Evolutionary conservation across 2,888 invertebrate genomes (phyloP), one percentile per base, ranked within the genome.

Genomic region (Chaetoderma sp.): DNA sequence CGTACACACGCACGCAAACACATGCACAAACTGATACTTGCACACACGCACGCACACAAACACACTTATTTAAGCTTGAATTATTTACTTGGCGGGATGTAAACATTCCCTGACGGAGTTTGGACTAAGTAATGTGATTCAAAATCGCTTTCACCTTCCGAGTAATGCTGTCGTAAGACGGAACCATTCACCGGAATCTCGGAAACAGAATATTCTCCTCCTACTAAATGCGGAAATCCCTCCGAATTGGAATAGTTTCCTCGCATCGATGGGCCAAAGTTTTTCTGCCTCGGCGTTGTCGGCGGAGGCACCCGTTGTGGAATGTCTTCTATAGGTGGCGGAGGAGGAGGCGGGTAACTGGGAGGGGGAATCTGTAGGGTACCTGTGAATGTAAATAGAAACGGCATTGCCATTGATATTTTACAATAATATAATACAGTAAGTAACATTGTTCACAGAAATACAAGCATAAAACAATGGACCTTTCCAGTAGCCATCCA

Each of bases 311-410:
- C 73, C 52, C 79, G 72, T 64, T 79, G 79, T 69, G 80, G 80
- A 80, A 80, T 80, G 80, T 81, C 81, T 78, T 80, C 79, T 65
- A 80, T 79, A 18, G 81, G 81, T 54, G 81, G 81, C n/a, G 81
- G 81, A 58, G 81, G 81, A 18, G 81, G 81, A 4, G 77, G 75
- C 6, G 78, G 75, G 55, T 72, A 71, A 0, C 74, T 72, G n/a
- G 80, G 78, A 25, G 79, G 79, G 16, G 80, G 78, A 67, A 79
- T 66, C 56, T 80, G 80, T 66, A 77, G 71, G 18, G 80, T 78
- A 44, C 80, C 80, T 82, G 76, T 13, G 75, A 76, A 58, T 47
- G 42, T 56, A 45, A 44, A 56, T 16, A 16, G 4, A 36, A 21
- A 57, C 33, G 16, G 32, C 13, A 30, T 30, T 61, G 28, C n/a